phyloP scores from a whole-genome alignment of 2,113 vertebrate species.

The Lipophrys pholis region DNA sequence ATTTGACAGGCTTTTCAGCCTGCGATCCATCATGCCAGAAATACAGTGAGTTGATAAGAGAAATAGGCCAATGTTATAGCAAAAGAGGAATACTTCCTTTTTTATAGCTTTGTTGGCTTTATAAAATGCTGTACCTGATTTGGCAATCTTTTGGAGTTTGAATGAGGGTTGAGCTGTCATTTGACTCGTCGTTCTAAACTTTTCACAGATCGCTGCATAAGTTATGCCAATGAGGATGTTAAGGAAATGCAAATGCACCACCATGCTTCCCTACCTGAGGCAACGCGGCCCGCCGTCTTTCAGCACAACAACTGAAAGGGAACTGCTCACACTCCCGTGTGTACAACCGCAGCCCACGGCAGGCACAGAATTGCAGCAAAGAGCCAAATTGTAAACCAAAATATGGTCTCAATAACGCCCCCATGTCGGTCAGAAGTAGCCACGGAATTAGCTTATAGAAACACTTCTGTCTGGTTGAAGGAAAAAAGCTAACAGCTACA shows the following conservation, averaged over 20 bases:
- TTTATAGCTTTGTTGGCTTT: slow-evolving; percentile 15
- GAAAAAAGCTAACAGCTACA: not conserved
- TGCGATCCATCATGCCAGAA: slow-evolving; percentile 41
- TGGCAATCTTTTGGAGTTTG: slow-evolving; percentile 3
- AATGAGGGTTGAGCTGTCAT: slow-evolving; percentile 24
- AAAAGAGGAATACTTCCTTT: slow-evolving; percentile 10
- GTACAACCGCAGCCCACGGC: slow-evolving; percentile 38
- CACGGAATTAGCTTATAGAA: slow-evolving; percentile 18
- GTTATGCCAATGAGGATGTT: slow-evolving; percentile 58
- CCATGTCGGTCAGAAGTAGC: not conserved
- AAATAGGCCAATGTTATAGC: slow-evolving; percentile 37
- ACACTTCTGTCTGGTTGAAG: slow-evolving; percentile 2
- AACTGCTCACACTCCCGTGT: slow-evolving; percentile 43
- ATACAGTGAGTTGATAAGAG: slow-evolving; percentile 42
- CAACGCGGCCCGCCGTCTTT: slow-evolving; percentile 56
- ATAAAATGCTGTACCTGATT: slow-evolving; percentile 8
- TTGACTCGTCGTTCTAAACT: slow-evolving; percentile 15
- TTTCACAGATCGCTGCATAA: slow-evolving; percentile 46
- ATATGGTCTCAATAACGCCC: slow-evolving; percentile 3
- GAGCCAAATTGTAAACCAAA: slow-evolving; percentile 22
- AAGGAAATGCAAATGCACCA: slow-evolving; percentile 68
- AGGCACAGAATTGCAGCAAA: slow-evolving; percentile 17
- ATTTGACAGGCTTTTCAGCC: slow-evolving; percentile 46
- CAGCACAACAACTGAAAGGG: slow-evolving; percentile 49
- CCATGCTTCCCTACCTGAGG: slow-evolving; percentile 63